Conservation (phyloP, 1,140 invertebrate genomes). For the Asbolus verrucosus region DNA sequence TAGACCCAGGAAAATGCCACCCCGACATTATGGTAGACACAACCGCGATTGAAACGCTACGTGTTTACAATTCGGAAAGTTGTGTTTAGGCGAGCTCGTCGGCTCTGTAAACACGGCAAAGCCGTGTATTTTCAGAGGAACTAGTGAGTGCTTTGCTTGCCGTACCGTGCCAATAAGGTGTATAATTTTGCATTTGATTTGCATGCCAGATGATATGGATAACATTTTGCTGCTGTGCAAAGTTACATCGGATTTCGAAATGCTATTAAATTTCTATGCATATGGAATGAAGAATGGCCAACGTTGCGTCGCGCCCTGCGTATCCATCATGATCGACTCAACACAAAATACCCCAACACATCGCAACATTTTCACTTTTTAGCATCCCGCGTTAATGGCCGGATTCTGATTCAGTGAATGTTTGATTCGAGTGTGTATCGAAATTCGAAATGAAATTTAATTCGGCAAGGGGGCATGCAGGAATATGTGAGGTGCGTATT, state of each 20-base stretch:
- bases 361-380: neutral
- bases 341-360: neutral
- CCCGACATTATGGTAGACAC: slow-evolving; percentile 46
- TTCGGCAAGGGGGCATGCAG: slow-evolving; percentile 28
- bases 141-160: slow-evolving; percentile 45
- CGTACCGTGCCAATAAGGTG: slow-evolving; percentile 60
- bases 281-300: slow-evolving; percentile 61
- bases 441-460: slow-evolving; percentile 42
- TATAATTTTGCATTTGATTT: slow-evolving; percentile 65
- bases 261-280: slow-evolving; percentile 64
- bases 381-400: neutral
- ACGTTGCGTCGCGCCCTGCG: slow-evolving; percentile 23
- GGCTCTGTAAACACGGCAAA: slow-evolving; percentile 50
- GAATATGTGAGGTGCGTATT: slow-evolving; percentile 47
- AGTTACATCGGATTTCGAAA: slow-evolving; percentile 62
- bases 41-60: slow-evolving; percentile 51
- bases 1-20: slow-evolving; percentile 40
- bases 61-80: slow-evolving; percentile 50
- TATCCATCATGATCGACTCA: slow-evolving; percentile 21
- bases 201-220: slow-evolving; percentile 63
- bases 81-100: slow-evolving; percentile 48
- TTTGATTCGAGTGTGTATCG: slow-evolving; percentile 14
- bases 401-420: too few species aligned
- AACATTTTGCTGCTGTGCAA: slow-evolving; percentile 61
- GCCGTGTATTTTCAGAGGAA: slow-evolving; percentile 52